Base-by-base conservation (phyloP, 2,888 invertebrate genomes). In the Physocephala rufipes region DNA sequence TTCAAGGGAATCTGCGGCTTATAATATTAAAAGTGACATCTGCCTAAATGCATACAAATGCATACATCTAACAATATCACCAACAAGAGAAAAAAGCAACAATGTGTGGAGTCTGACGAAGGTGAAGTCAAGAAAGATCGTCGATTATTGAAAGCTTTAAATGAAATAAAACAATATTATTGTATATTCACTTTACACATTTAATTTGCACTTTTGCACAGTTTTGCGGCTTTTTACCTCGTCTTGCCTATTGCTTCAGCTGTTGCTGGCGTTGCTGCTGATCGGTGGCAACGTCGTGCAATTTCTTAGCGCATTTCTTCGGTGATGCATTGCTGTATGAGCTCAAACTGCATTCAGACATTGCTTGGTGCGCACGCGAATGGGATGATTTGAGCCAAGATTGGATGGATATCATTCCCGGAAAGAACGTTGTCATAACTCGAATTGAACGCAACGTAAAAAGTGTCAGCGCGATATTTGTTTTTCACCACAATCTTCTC, bases 311-410 rank as follows among this genome's bases (percentile, higher is more conserved):
- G 70, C 70, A 70, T 63, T 64, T 70, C 70, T 70, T 70, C 47
- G 62, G 47, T 36, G 68, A 13, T 64, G 63, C 36, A 74, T 76
- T 70, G 75, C 19, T 19, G 7, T 16, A 28, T 28, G 47, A 68
- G 74, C 78, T 84, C 81, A 84, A 83, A 85, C 78, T 80, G 77
- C 80, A 77, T 77, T 77, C 80, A 83, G 82, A 82, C 82, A 84
- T 83, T 84, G 85, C 83, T 83, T 80, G 81, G 80, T 79, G 77
- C 80, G 81, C 85, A 85, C 84, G 84, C 82, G 82, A 78, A 76
- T 67, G 43, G 26, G 53, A 13, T 26, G 24, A 19, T 61, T 19
- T 28, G n/a, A 21, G 2, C 30, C 21, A 28, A 19, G n/a, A 19
- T 30, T 43, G 13, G 1, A 43, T 43, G 36, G n/a, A n/a, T n/a